phyloP scores from a whole-genome alignment of 2,888 invertebrate species.

The Syritta pipiens region DNA sequence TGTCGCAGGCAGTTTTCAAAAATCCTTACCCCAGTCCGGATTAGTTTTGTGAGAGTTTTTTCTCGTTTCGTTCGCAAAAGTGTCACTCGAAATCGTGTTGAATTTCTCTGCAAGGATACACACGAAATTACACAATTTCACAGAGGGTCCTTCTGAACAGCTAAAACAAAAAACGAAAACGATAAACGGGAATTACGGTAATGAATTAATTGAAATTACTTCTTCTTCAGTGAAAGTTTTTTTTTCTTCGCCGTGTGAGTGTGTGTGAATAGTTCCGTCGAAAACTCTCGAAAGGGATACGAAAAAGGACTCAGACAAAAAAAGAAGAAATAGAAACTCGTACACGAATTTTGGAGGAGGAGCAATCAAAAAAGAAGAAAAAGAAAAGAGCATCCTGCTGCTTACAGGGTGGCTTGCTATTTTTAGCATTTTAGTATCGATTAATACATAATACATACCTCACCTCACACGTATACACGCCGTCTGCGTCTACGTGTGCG shows the following conservation, averaged over 20 bases:
- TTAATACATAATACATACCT: slow-evolving; percentile 63
- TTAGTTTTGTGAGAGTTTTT: slow-evolving; percentile 46
- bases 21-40: slow-evolving; percentile 66
- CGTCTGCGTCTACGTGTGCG: neutral
- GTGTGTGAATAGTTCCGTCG: no score
- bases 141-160: slow-evolving; percentile 20
- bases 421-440: slow-evolving; percentile 63
- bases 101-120: no score
- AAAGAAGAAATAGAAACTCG: slow-evolving; percentile 12
- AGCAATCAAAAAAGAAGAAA: slow-evolving; percentile 24
- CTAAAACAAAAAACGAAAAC: no score
- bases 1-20: slow-evolving; percentile 56
- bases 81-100: neutral
- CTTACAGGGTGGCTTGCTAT: slow-evolving; percentile 65
- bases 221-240: neutral
- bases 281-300: neutral
- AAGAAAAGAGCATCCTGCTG: slow-evolving; percentile 64
- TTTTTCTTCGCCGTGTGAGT: no score
- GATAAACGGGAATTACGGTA: slow-evolving; percentile 46
- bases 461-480: slow-evolving; percentile 29
- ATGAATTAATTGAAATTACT: slow-evolving; percentile 10
- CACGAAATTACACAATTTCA: slow-evolving; percentile 47
- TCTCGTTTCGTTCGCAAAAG: slow-evolving; percentile 1
- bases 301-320: neutral
- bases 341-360: no score